phyloP scores from a whole-genome alignment of 2,113 vertebrate genomes.

The Pontoporia blainvillei region DNA sequence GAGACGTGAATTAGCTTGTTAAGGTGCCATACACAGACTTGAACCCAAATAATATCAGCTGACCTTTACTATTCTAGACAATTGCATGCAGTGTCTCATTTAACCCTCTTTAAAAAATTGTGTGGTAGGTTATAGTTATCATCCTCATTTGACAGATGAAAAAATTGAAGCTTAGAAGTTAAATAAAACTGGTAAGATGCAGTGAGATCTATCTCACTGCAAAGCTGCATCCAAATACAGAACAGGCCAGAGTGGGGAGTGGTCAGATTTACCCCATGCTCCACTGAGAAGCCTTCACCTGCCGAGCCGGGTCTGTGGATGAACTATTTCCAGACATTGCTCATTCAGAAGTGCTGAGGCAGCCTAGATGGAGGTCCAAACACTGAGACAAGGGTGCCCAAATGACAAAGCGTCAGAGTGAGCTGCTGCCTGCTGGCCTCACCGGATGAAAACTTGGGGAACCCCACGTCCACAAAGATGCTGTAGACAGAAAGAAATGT shows the following conservation, averaged over 20 bases:
- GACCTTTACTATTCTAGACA: neutral
- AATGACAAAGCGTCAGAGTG: neutral
- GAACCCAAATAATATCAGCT: neutral
- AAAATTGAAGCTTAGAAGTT: neutral
- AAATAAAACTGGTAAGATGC: neutral
- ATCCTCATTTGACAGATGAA: neutral
- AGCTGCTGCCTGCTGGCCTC: neutral
- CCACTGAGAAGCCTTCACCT: neutral
- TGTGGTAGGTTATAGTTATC: neutral
- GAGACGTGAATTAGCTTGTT: neutral
- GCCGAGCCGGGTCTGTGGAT: neutral
- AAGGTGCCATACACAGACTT: neutral
- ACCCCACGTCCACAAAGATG: neutral
- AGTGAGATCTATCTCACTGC: neutral
- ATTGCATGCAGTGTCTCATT: neutral
- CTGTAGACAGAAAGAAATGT: neutral
- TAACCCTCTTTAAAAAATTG: neutral
- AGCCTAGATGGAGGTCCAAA: constrained; percentile 21
- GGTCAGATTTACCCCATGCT: fast-evolving
- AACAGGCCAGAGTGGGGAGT: neutral
- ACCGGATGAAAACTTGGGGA: neutral
- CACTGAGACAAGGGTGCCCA: neutral
- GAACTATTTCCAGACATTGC: neutral
- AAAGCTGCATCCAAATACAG: neutral
- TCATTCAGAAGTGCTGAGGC: neutral